Conservation (phyloP, 2,888 invertebrate genomes). For the Nephrotoma appendiculata region DNA sequence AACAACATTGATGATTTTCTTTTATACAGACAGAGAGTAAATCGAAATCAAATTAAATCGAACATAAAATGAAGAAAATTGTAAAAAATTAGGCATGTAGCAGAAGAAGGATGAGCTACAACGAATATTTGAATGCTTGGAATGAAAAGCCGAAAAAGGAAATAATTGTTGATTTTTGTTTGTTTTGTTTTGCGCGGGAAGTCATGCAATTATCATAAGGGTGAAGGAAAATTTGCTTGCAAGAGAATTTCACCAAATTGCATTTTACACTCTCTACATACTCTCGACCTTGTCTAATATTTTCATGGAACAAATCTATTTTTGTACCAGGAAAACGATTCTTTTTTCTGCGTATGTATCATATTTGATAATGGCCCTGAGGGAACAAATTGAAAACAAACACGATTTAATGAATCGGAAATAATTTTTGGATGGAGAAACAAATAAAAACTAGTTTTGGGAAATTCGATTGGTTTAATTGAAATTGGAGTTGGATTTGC, state of each 20-base stretch:
- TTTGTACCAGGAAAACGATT: no score
- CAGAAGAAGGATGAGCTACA: background rate
- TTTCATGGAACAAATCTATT: no score
- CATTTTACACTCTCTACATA: no score
- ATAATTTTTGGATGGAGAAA: background rate
- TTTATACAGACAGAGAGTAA: background rate
- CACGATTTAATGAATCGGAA: background rate
- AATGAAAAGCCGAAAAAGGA: background rate
- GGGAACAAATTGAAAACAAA: background rate
- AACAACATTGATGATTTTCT: background rate
- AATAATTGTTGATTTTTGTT: no score
- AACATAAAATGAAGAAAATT: background rate
- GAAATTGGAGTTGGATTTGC: background rate
- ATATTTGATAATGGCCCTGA: background rate
- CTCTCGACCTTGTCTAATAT: no score
- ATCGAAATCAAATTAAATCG: background rate
- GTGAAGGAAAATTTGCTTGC: no score
- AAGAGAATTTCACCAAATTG: no score
- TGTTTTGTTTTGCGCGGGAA: no score
- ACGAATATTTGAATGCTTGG: background rate
- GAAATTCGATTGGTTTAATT: background rate
- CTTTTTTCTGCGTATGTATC: no score
- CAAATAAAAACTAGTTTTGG: background rate
- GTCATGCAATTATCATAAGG: no score
- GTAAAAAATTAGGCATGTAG: no score